These are phyloP conservation scores for Pasiphila rectangulata DNA, from an alignment of 2,888 invertebrate genomes.

Conservation along the genomic window DNA sequence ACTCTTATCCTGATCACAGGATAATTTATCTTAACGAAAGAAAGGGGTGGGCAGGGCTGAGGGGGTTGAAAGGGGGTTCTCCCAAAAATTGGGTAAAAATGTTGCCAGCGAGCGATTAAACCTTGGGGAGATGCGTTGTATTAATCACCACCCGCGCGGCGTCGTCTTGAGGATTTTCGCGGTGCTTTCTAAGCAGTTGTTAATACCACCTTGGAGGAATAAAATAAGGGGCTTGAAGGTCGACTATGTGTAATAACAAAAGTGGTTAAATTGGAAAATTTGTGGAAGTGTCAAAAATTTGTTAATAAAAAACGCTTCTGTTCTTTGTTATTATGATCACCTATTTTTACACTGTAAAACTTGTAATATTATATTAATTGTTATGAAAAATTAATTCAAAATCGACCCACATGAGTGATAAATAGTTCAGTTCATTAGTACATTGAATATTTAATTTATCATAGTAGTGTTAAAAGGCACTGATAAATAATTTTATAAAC, in stretches of 20 bases:
- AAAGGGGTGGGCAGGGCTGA: constrained; percentile 70
- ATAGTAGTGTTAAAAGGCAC: too few species aligned
- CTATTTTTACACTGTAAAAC: too few species aligned
- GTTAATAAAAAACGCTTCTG: too few species aligned
- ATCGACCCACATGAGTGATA: too few species aligned
- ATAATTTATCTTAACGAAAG: constrained; percentile 82
- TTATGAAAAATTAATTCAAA: too few species aligned
- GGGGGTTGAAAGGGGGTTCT: constrained; percentile 48
- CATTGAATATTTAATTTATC: too few species aligned
- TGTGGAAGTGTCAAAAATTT: too few species aligned
- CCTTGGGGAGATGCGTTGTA: constrained; percentile 80
- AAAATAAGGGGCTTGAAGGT: not conserved
- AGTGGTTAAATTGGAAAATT: too few species aligned
- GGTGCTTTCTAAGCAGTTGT: constrained; percentile 52
- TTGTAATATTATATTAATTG: too few species aligned
- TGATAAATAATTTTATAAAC: not conserved
- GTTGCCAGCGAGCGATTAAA: constrained; percentile 81
- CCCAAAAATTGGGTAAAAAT: constrained; percentile 82
- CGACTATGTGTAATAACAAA: not conserved
- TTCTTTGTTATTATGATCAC: too few species aligned
- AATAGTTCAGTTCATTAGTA: too few species aligned
- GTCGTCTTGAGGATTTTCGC: constrained; percentile 71
- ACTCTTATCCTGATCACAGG: constrained; percentile 80
- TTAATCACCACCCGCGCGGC: constrained; percentile 77
- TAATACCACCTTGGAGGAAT: constrained; percentile 21